phyloP scores from a whole-genome alignment of 2,113 vertebrate species.

The Ceyx margarethae region DNA sequence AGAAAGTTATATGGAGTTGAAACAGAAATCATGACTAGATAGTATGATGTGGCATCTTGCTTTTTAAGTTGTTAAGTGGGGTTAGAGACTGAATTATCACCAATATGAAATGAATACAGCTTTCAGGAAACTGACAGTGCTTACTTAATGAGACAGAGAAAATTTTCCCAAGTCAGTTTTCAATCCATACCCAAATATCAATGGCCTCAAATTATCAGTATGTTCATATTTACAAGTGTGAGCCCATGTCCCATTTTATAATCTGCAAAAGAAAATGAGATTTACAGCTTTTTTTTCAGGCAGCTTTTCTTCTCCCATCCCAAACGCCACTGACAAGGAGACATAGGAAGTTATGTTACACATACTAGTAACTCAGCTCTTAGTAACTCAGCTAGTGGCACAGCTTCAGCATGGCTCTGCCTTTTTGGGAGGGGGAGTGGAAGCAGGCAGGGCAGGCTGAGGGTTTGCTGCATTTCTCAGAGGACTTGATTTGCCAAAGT shows the following conservation, averaged over 20 bases:
- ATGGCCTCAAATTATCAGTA: not conserved
- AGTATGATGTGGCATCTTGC: not conserved
- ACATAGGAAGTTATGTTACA: not conserved
- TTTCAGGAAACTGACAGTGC: not conserved
- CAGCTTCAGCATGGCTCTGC: not conserved
- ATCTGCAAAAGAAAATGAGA: not conserved
- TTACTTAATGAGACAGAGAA: not conserved
- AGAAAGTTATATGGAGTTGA: not conserved
- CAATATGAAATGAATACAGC: not conserved
- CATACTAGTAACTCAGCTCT: not conserved
- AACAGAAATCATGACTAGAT: not conserved
- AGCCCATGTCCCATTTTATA: not conserved
- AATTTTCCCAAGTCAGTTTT: not conserved
- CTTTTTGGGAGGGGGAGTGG: rapidly evolving
- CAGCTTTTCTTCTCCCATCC: not conserved
- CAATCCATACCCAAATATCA: not conserved
- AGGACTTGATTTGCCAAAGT: not conserved
- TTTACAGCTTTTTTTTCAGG: not conserved
- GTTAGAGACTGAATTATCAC: not conserved
- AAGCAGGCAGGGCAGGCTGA: not conserved
- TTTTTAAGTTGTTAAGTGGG: not conserved
- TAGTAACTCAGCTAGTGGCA: not conserved
- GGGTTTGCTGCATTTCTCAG: not conserved
- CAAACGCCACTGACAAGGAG: not conserved
- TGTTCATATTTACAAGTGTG: not conserved